Evolutionary conservation across 2,888 invertebrate species (phyloP).

Genomic region (Pachycephus smyrnensis): DNA sequence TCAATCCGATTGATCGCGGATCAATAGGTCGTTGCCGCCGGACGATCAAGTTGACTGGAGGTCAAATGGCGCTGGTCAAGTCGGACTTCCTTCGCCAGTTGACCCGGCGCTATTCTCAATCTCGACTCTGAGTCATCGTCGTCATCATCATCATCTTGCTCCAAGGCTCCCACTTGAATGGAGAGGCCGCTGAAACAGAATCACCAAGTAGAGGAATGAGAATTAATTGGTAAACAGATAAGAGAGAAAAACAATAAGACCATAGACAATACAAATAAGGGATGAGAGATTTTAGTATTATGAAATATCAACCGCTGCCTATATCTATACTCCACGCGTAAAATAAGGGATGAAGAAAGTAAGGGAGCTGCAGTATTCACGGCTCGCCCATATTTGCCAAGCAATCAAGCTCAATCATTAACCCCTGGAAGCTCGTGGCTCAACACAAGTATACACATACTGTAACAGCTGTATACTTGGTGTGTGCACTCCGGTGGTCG

Average conservation of each 20-base stretch:
- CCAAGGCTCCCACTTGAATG: slow-evolving; percentile 14
- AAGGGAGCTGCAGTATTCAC: slow-evolving; percentile 32
- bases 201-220: slow-evolving; percentile 11
- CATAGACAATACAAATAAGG: not conserved
- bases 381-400: slow-evolving; percentile 65
- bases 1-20: slow-evolving; percentile 65
- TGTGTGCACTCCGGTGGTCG: slow-evolving; percentile 9
- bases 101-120: slow-evolving; percentile 63
- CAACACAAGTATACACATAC: slow-evolving; percentile 20
- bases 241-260: slow-evolving; percentile 1
- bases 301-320: slow-evolving; percentile 1
- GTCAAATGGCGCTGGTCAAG: slow-evolving; percentile 60
- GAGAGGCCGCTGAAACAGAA: not conserved
- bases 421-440: slow-evolving; percentile 49
- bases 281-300: not conserved
- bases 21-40: slow-evolving; percentile 58
- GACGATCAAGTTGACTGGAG: slow-evolving; percentile 48
- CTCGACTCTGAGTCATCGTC: slow-evolving; percentile 59
- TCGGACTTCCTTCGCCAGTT: slow-evolving; percentile 62
- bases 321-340: not conserved
- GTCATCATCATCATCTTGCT: slow-evolving; percentile 36
- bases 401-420: slow-evolving; percentile 67
- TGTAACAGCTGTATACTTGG: not conserved
- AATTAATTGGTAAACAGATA: slow-evolving; percentile 17
- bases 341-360: slow-evolving; percentile 19